Conservation (phyloP, 2,797 vertebrate species). For the Tapera naevia region DNA sequence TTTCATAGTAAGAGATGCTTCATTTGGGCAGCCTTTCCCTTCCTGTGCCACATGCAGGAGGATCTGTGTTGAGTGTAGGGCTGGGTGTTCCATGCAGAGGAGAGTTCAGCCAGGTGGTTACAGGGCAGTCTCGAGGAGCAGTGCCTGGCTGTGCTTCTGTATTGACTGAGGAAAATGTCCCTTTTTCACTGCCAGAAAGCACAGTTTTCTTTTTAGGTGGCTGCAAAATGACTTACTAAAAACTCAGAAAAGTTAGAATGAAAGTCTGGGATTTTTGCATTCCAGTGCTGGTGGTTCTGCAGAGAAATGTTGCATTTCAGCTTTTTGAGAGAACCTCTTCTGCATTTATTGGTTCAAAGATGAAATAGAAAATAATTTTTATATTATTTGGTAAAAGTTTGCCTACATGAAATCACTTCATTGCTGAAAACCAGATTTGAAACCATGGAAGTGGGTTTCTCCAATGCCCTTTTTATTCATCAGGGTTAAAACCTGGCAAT, state of each 20-base stretch:
- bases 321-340: neutral
- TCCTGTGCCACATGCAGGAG: neutral
- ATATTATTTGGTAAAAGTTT: neutral
- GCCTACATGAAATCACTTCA: neutral
- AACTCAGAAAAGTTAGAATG: neutral
- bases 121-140: neutral
- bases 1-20: neutral
- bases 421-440: neutral
- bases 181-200: too few species aligned
- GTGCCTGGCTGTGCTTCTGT: neutral
- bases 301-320: neutral
- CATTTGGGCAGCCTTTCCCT: neutral
- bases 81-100: neutral
- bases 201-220: neutral
- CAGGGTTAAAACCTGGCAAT: constrained; percentile 27
- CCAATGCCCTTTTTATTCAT: constrained; percentile 25
- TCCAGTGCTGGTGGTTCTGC: neutral
- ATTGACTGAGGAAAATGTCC: neutral
- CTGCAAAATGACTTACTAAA: neutral
- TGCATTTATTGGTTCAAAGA: neutral
- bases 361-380: neutral
- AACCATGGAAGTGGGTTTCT: constrained; percentile 18
- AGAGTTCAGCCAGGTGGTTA: neutral
- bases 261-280: neutral
- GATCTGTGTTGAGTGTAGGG: neutral